Evolutionary conservation across 1,140 invertebrate genomes (phyloP).

Genomic region (Idris sp.): DNA sequence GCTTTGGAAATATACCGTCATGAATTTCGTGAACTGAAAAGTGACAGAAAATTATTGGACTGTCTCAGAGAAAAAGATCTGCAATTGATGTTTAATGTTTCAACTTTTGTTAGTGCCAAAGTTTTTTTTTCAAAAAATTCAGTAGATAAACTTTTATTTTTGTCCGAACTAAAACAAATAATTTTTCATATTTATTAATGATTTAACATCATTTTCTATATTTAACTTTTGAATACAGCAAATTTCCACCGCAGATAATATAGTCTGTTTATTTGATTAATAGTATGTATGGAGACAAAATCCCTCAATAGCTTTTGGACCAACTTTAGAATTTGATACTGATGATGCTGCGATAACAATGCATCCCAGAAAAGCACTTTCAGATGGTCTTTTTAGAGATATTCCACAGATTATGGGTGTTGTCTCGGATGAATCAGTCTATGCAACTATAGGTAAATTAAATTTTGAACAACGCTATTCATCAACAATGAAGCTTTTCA

Average conservation of each 20-base stretch:
- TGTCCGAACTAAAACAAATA: no score
- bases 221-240: no score
- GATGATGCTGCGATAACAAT: slow-evolving; percentile 68
- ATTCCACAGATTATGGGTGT: slow-evolving; percentile 71
- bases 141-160: no score
- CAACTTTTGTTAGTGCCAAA: no score
- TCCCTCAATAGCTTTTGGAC: slow-evolving; percentile 55
- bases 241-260: no score
- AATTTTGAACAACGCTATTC: no score
- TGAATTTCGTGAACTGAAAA: not conserved
- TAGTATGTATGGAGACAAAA: not conserved
- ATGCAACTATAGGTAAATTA: slow-evolving; percentile 61
- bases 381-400: slow-evolving; percentile 64
- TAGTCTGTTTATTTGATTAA: no score
- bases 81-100: slow-evolving; percentile 2
- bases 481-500: not conserved
- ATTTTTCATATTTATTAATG: no score
- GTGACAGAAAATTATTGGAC: slow-evolving; percentile 47
- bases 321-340: slow-evolving; percentile 67
- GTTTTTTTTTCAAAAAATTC: no score
- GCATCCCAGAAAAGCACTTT: slow-evolving; percentile 60
- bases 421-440: slow-evolving; percentile 67
- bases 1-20: slow-evolving; percentile 6
- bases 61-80: slow-evolving; percentile 61
- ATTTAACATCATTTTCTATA: no score